Evolutionary conservation across 2,888 invertebrate species (phyloP), one percentile per base, ranked within the genome.

Genomic region (Sepioteuthis lessoniana): DNA sequence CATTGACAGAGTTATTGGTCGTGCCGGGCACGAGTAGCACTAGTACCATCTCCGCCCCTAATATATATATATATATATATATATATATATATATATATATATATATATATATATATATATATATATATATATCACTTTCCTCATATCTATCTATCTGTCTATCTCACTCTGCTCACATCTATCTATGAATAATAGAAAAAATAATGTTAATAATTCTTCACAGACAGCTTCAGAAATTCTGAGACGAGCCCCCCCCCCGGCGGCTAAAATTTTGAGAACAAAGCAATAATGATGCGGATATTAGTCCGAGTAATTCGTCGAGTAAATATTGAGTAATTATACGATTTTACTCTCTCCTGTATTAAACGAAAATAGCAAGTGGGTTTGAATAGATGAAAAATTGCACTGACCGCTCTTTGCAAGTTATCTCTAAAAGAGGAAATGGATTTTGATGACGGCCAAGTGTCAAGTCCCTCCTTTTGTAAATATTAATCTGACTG

Each of bases 401-500:
- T 2, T 76, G 76, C 76, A 76, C 76, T 16, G n/a, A 19, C 3
- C n/a, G 76, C 76, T n/a, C 76, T 21, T 76, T 76, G n/a, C 76
- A 35, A 76, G n/a, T 35, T 16, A 76, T 13, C n/a, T 76, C n/a
- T 21, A 76, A 76, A 76, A 16, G n/a, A 76, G 76, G 76, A 76
- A 76, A 76, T 35, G 76, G 76, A 35, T 35, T 76, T 76, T 76
- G 76, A 76, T n/a, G 76, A 35, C 76, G 76, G 35, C 76, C n/a
- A 76, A 76, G 76, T 76, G 76, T 76, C n/a, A 76, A 76, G 76
- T 35, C n/a, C n/a, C 76, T 35, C 35, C 76, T 76, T 76, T 76
- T 76, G 76, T 76, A 35, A 76, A 76, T 76, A 76, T 76, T 76
- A 76, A 76, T 76, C 76, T 76, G 76, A n/a, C n/a, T n/a, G n/a